Evolutionary conservation across 1,140 invertebrate species (phyloP).

Genomic region (Caenorhabditis latens): DNA sequence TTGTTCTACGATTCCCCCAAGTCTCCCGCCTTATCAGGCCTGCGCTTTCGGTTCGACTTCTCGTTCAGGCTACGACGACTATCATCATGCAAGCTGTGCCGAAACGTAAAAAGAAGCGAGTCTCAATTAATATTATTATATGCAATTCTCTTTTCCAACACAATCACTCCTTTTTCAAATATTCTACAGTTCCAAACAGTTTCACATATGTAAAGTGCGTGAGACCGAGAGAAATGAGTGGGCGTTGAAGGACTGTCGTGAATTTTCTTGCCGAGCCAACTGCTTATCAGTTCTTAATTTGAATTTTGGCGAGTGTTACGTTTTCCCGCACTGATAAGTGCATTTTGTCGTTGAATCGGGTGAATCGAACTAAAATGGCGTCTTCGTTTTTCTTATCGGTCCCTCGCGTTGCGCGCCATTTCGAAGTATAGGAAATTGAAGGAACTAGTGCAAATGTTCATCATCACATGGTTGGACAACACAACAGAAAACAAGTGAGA

Average conservation of each 20-base stretch:
- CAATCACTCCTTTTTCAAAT: neutral
- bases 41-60: slow-evolving; percentile 13
- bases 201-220: neutral
- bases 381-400: slow-evolving; percentile 25
- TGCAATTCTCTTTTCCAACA: neutral
- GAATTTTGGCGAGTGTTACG: slow-evolving; percentile 15
- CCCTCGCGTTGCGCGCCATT: neutral
- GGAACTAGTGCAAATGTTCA: slow-evolving; percentile 43
- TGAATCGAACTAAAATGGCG: slow-evolving; percentile 33
- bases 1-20: slow-evolving; percentile 17
- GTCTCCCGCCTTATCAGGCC: slow-evolving; percentile 42
- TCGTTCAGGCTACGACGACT: slow-evolving; percentile 29
- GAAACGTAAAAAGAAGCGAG: slow-evolving; percentile 43
- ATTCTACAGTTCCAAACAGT: neutral
- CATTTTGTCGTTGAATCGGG: neutral
- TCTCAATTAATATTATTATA: slow-evolving; percentile 49
- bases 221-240: neutral
- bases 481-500: neutral
- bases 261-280: neutral
- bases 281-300: neutral
- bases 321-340: slow-evolving; percentile 52
- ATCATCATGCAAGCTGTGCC: slow-evolving; percentile 47
- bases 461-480: slow-evolving; percentile 36
- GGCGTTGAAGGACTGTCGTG: neutral
- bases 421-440: slow-evolving; percentile 14